Conservation (phyloP, 2,797 vertebrate genomes). For the Lates japonicus region DNA sequence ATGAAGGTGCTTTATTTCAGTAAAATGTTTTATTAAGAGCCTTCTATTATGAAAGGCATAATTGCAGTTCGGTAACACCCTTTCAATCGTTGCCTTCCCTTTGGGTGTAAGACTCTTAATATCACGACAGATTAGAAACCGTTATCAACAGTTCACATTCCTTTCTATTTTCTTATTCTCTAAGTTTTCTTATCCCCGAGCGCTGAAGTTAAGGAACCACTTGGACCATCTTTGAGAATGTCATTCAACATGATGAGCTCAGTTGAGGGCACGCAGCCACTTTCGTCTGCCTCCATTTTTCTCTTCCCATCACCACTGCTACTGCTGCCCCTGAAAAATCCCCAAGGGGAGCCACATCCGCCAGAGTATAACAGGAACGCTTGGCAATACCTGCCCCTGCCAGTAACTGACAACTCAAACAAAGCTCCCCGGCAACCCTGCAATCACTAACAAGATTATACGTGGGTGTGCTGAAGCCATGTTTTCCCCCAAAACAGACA, state of each 20-base stretch:
- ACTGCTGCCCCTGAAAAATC: constrained; percentile 54
- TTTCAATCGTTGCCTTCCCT: constrained; percentile 27
- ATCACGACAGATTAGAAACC: constrained; percentile 37
- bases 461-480: constrained; percentile 54
- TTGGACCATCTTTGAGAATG: constrained; percentile 47
- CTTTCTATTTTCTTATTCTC: constrained; percentile 15
- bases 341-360: constrained; percentile 48
- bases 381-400: constrained; percentile 65
- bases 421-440: constrained; percentile 55
- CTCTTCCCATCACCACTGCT: constrained; percentile 43
- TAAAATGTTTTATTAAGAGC: constrained; percentile 38
- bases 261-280: constrained; percentile 43
- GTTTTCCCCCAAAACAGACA: constrained; percentile 27
- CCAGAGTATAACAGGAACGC: constrained; percentile 57
- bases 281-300: constrained; percentile 55
- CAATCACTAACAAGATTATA: constrained; percentile 65
- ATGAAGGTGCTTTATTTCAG: constrained; percentile 37
- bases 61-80: constrained; percentile 37
- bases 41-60: constrained; percentile 41
- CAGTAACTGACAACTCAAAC: constrained; percentile 69
- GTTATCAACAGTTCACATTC: constrained; percentile 45
- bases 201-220: constrained; percentile 37
- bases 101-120: constrained; percentile 25
- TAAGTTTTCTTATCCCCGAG: constrained; percentile 7
- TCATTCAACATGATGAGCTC: constrained; percentile 67